These are phyloP conservation scores for Himalopsyche japonica DNA, from an alignment of 2,888 invertebrate species.

Conservation along the genomic window DNA sequence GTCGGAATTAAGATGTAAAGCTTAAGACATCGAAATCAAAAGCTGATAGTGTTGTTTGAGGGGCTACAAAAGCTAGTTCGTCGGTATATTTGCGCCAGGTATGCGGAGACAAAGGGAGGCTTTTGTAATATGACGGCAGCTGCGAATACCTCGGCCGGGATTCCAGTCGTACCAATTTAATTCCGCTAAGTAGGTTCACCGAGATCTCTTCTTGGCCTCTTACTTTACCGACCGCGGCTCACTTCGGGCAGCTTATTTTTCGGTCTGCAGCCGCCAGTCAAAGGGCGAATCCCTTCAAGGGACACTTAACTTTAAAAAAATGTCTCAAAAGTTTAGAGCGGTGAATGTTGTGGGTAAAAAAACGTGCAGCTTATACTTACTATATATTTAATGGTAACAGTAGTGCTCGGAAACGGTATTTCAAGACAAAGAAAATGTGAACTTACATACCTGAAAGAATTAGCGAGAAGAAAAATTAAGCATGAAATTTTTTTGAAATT, in stretches of 20 bases:
- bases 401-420: too few species aligned
- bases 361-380: too few species aligned
- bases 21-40: background rate
- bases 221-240: slow-evolving; percentile 6
- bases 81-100: background rate
- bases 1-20: too few species aligned
- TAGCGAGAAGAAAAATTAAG: too few species aligned
- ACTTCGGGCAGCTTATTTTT: background rate
- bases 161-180: slow-evolving; percentile 31
- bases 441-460: too few species aligned
- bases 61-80: background rate
- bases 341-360: background rate
- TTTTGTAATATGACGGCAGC: background rate
- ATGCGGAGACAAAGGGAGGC: background rate
- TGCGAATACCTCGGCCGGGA: background rate
- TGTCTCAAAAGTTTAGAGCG: background rate
- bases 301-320: background rate
- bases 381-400: too few species aligned
- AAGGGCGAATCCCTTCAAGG: background rate
- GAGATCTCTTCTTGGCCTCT: slow-evolving; percentile 23
- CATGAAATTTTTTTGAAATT: too few species aligned
- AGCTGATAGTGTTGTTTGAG: background rate
- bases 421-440: too few species aligned
- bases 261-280: background rate
- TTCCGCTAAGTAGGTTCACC: slow-evolving; percentile 25